Evolutionary conservation across 2,113 vertebrate genomes (phyloP).

Genomic region (Thunnus maccoyii): DNA sequence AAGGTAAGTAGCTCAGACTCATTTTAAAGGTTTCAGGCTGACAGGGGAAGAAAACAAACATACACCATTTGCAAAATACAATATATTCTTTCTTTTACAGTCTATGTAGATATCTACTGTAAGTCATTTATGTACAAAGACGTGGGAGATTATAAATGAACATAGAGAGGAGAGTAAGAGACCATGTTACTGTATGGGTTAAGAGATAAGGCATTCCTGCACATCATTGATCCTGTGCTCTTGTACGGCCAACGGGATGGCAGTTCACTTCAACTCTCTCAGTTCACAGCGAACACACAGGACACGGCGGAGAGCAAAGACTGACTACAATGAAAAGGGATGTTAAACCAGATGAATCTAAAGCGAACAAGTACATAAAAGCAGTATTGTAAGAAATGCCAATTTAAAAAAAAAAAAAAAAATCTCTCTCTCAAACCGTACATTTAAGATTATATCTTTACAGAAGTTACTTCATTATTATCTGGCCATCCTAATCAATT

Average conservation of each 20-base stretch:
- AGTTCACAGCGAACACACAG: constrained; percentile 35
- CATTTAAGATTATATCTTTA: constrained; percentile 8
- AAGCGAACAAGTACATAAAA: constrained; percentile 29
- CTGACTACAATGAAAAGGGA: constrained; percentile 33
- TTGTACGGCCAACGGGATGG: constrained; percentile 44
- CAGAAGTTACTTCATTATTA: background rate
- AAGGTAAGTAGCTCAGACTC: constrained; percentile 79
- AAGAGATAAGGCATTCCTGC: constrained; percentile 77
- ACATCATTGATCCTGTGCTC: constrained; percentile 63
- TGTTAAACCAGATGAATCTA: constrained; percentile 7
- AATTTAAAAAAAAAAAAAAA: constrained; percentile 15
- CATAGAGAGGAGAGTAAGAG: constrained; percentile 39
- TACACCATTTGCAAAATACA: constrained; percentile 83
- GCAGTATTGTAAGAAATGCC: background rate
- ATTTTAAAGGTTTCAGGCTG: constrained; percentile 78
- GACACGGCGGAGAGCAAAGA: constrained; percentile 35
- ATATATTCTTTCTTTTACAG: constrained; percentile 75
- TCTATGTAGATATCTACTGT: constrained; percentile 67
- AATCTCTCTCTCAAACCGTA: constrained; percentile 10
- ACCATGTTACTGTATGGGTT: constrained; percentile 51
- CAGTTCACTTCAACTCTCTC: constrained; percentile 39
- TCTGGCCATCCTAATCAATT: background rate
- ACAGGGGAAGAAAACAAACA: constrained; percentile 69
- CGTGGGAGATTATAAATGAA: constrained; percentile 54
- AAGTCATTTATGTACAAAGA: constrained; percentile 78